These are phyloP conservation scores for Hydraecia micacea DNA, from an alignment of 2,888 invertebrate genomes.

Conservation along the genomic window DNA sequence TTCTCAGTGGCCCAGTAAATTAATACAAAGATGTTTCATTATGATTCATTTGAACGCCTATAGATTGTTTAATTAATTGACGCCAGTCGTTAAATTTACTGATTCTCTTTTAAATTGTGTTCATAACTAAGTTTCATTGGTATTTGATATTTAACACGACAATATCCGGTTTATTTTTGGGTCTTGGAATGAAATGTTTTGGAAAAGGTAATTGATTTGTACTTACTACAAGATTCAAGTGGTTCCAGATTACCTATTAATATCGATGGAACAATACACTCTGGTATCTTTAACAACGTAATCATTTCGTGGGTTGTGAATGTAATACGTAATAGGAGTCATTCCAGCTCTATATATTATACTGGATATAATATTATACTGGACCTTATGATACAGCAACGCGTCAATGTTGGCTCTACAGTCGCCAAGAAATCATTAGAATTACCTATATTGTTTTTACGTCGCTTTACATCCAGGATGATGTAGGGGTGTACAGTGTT, in stretches of 20 bases:
- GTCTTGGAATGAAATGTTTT: neutral
- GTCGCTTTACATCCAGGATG: neutral
- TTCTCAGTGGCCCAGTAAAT: constrained; percentile 11
- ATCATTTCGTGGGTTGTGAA: neutral
- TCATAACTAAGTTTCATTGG: too few relatives aligned
- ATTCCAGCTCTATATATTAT: too few relatives aligned
- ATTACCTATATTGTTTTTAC: neutral
- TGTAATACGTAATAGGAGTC: neutral
- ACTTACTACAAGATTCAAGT: neutral
- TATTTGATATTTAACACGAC: neutral
- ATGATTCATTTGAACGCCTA: neutral
- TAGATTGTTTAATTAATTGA: neutral
- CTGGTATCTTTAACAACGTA: neutral
- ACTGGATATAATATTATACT: too few relatives aligned
- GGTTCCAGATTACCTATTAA: neutral
- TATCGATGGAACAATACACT: neutral
- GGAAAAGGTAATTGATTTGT: neutral
- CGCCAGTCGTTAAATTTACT: neutral
- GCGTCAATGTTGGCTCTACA: neutral
- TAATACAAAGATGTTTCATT: constrained; percentile 6
- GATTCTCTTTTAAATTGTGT: neutral
- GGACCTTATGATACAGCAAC: neutral
- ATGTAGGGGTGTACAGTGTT: neutral
- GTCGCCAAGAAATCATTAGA: neutral
- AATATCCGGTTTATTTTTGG: neutral